Evolutionary conservation across 2,888 invertebrate genomes (phyloP), one percentile per base, ranked within the genome.

Genomic region (Dastarcus helophoroides): DNA sequence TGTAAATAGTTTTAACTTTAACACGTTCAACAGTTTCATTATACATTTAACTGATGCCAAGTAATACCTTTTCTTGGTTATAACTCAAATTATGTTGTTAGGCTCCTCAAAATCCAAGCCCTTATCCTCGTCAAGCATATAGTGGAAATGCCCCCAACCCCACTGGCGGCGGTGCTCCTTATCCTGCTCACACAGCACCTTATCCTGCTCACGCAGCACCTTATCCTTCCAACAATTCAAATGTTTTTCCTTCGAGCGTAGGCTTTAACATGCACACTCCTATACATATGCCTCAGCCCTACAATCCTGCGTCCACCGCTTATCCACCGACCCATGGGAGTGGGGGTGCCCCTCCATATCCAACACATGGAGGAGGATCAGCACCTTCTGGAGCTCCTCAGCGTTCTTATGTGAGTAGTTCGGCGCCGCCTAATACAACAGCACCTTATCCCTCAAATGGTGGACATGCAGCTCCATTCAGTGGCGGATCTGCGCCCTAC

Each of bases 251-350:
- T 22, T 56, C 58, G 22, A 50, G 67, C 59, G 48, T 71, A 62
- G 73, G 72, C 58, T 55, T 66, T 60, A 58, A 49, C 31, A 37
- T 55, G 27, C 50, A 51, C 36, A 46, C 60, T 12, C 58, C 62
- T 17, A 54, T 61, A 52, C 56, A 60, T 58, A 54, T 69, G 69
- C 65, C 69, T 52, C 54, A 65, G 63, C 45, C 55, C 21, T 48
- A 65, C 60, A 53, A 24, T 11, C 29, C 36, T n/a, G 14, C 29
- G 3, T n/a, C 11, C 11, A 31, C 65, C 58, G 48, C 43, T 14
- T 48, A 48, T 33, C 50, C 52, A 31, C 37, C 48, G 57, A 37
- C 55, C 43, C 5, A 43, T 32, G 14, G 29, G 13, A 15, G 15
- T 31, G 8, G 23, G 31, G 32, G 37, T 26, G 10, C 60, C 62